Conservation (phyloP, 2,888 invertebrate species). For the Bugulina stolonifera region DNA sequence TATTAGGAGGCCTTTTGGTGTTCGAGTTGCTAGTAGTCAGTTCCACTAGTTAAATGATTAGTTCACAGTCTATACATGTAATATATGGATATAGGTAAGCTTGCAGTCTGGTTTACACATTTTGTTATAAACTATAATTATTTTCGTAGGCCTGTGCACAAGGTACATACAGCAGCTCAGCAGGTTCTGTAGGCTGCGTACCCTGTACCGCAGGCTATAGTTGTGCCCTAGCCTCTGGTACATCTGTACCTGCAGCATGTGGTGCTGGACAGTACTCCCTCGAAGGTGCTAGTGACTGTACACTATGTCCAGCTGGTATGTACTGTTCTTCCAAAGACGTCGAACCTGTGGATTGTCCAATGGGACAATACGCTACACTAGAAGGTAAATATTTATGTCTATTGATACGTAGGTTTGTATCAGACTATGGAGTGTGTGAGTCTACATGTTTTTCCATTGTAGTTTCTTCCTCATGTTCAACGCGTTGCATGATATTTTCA, state of each 20-base stretch:
- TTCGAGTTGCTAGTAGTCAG: too few species aligned
- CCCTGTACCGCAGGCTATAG: constrained; percentile 38
- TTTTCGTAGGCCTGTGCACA: constrained; percentile 34
- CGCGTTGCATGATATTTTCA: too few species aligned
- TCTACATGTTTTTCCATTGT: too few species aligned
- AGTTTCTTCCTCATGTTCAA: too few species aligned
- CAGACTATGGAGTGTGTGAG: too few species aligned
- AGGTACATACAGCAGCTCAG: constrained; percentile 35
- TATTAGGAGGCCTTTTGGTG: too few species aligned
- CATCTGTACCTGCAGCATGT: constrained; percentile 33
- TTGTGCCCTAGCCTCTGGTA: constrained; percentile 33
- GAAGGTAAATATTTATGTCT: constrained; percentile 36
- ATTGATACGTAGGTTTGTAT: too few species aligned
- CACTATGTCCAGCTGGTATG: constrained; percentile 40
- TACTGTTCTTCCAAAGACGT: constrained; percentile 34
- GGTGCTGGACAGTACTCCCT: constrained; percentile 31
- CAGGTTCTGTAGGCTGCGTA: constrained; percentile 37
- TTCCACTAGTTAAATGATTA: too few species aligned
- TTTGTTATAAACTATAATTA: too few species aligned
- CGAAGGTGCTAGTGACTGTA: constrained; percentile 32
- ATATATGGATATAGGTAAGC: too few species aligned
- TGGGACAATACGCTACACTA: constrained; percentile 36
- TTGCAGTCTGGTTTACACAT: too few species aligned
- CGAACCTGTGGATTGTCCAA: constrained; percentile 32
- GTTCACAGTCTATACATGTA: too few species aligned